phyloP scores from a whole-genome alignment of 2,797 vertebrate genomes.

The Diplodus puntazzo region DNA sequence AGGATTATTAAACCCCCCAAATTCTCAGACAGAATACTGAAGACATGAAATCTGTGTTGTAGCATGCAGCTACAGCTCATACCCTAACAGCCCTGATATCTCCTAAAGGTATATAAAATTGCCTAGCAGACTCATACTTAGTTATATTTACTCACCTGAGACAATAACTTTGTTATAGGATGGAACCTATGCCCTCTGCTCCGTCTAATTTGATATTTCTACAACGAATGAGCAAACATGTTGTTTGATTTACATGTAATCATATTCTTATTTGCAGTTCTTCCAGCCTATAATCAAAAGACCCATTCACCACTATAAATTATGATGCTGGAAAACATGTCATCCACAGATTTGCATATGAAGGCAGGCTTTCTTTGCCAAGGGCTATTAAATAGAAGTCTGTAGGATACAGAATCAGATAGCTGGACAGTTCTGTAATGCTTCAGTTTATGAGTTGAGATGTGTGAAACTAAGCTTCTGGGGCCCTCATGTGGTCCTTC shows the following conservation, averaged over 20 bases:
- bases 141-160: background rate
- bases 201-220: conserved; percentile 9
- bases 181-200: conserved; percentile 1
- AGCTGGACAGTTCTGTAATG: background rate
- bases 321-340: conserved; percentile 31
- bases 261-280: conserved; percentile 54
- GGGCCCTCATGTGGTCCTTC: conserved; percentile 68
- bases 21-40: background rate
- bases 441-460: background rate
- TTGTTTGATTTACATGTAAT: conserved; percentile 49
- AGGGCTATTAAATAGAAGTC: conserved; percentile 2
- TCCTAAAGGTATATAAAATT: background rate
- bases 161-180: conserved; percentile 10
- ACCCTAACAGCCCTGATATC: background rate
- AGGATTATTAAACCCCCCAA: background rate
- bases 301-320: conserved; percentile 24
- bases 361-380: conserved; percentile 29
- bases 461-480: conserved; percentile 52
- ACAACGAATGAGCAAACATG: conserved; percentile 12
- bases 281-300: conserved; percentile 41
- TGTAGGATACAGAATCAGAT: conserved; percentile 18
- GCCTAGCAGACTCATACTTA: background rate
- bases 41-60: background rate
- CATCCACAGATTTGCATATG: conserved; percentile 51
- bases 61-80: background rate